Percentiles rank a stretch among this genome's conserved stretches.
Evolutionary conservation across 1,140 invertebrate genomes (phyloP).

Genomic region (Rhopalosiphum padi): DNA sequence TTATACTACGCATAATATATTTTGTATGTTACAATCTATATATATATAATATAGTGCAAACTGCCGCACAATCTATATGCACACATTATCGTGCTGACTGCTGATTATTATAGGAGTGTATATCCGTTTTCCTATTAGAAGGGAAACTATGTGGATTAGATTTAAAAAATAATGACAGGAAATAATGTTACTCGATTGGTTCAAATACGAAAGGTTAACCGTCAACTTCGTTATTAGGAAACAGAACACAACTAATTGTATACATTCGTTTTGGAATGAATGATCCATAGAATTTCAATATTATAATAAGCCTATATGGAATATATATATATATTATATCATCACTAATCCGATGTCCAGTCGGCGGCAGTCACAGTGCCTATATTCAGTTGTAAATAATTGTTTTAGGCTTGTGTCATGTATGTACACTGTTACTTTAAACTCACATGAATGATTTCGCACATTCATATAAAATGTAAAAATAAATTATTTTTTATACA

Average conservation of each 20-base stretch:
- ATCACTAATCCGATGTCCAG: background rate
- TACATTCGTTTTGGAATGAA: slow-evolving; percentile 32
- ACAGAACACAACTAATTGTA: background rate
- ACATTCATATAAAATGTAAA: background rate
- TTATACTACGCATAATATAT: background rate
- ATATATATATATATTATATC: background rate
- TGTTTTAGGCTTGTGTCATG: background rate
- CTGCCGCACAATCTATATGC: background rate
- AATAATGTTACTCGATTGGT: slow-evolving; percentile 35
- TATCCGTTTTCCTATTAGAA: slow-evolving; percentile 54
- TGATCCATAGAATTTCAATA: slow-evolving; percentile 28
- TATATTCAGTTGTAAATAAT: background rate
- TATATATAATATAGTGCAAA: background rate
- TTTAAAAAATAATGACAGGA: slow-evolving; percentile 56
- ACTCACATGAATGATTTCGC: background rate
- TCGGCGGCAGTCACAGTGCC: background rate
- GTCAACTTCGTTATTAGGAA: slow-evolving; percentile 15
- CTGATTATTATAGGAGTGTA: slow-evolving; percentile 51
- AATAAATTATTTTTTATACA: background rate
- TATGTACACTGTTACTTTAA: background rate
- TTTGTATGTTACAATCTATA: background rate
- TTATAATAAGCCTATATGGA: slow-evolving; percentile 12
- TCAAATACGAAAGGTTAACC: background rate
- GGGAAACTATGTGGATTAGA: slow-evolving; percentile 31
- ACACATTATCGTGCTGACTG: slow-evolving; percentile 28